phyloP scores from a whole-genome alignment of 2,113 vertebrate genomes.

The Noctilio leporinus region DNA sequence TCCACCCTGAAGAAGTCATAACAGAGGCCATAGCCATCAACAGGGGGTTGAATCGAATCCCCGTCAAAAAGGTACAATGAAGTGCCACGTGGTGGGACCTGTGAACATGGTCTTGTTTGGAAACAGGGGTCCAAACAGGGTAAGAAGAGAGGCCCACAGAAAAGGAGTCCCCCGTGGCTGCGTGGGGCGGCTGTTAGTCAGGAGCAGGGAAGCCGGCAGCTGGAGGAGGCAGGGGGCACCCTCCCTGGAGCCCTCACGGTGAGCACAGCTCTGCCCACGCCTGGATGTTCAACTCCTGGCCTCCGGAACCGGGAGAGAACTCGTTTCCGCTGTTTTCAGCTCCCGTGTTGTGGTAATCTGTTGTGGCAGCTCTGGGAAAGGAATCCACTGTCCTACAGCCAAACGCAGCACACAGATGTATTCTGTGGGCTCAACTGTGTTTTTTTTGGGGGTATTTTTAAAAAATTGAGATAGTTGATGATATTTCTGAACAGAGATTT shows the following conservation, averaged over 20 bases:
- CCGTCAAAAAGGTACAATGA: neutral
- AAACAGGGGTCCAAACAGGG: neutral
- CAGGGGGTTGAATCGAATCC: neutral
- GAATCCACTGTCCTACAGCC: neutral
- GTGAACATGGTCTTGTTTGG: neutral
- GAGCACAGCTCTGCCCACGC: rapidly evolving
- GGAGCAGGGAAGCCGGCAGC: rapidly evolving
- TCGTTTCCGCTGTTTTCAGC: neutral
- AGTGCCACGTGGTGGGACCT: neutral
- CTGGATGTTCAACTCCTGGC: neutral
- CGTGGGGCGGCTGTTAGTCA: rapidly evolving
- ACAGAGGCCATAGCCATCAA: neutral
- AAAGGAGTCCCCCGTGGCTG: neutral
- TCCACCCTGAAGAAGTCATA: neutral
- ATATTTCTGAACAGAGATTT: neutral
- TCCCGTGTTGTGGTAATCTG: neutral
- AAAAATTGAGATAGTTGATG: neutral
- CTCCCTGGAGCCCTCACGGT: neutral
- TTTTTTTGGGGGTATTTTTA: too few species aligned
- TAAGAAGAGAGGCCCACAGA: neutral
- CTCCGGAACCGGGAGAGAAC: neutral
- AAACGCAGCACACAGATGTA: neutral
- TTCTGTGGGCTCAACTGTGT: neutral
- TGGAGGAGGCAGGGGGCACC: neutral
- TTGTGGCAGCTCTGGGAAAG: neutral